These are phyloP conservation scores for Scrobipalpa costella DNA, from an alignment of 2,888 invertebrate species.

Conservation along the genomic window DNA sequence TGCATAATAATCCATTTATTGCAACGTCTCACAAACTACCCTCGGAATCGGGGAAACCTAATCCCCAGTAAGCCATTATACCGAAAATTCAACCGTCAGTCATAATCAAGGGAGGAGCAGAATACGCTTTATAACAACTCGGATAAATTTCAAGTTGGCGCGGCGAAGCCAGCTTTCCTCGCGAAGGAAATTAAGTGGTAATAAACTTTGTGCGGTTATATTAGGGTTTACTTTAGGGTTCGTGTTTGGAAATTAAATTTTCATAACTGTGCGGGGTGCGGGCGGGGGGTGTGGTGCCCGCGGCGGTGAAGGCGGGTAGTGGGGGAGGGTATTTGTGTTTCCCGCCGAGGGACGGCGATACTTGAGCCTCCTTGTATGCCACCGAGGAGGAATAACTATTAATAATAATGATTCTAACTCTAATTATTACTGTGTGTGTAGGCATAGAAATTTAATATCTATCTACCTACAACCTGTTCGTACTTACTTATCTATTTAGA, in stretches of 20 bases:
- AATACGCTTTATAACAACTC: conserved; percentile 51
- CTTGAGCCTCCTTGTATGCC: conserved; percentile 60
- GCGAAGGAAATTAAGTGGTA: conserved; percentile 59
- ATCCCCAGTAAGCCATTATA: conserved; percentile 76
- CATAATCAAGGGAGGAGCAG: conserved; percentile 49
- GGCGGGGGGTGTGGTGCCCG: conserved; percentile 39
- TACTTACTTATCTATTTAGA: neutral
- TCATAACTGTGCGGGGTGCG: conserved; percentile 65
- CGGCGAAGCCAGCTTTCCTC: conserved; percentile 49
- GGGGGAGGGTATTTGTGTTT: conserved; percentile 62
- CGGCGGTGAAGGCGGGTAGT: conserved; percentile 35
- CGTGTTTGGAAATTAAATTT: conserved; percentile 77
- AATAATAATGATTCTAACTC: conserved; percentile 48
- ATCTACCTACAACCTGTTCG: neutral
- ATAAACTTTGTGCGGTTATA: conserved; percentile 60
- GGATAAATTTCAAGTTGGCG: conserved; percentile 59
- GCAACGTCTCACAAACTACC: conserved; percentile 64
- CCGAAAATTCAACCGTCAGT: conserved; percentile 69
- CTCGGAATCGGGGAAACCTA: conserved; percentile 72
- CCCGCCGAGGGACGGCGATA: conserved; percentile 61
- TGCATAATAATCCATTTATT: conserved; percentile 75
- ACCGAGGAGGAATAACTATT: conserved; percentile 68
- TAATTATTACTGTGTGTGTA: conserved; percentile 12
- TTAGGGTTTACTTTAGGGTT: conserved; percentile 72
- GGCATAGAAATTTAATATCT: neutral